Evolutionary conservation across 2,888 invertebrate species (phyloP), one percentile per base, ranked within the genome.

Genomic region (Argyresthia albistria): DNA sequence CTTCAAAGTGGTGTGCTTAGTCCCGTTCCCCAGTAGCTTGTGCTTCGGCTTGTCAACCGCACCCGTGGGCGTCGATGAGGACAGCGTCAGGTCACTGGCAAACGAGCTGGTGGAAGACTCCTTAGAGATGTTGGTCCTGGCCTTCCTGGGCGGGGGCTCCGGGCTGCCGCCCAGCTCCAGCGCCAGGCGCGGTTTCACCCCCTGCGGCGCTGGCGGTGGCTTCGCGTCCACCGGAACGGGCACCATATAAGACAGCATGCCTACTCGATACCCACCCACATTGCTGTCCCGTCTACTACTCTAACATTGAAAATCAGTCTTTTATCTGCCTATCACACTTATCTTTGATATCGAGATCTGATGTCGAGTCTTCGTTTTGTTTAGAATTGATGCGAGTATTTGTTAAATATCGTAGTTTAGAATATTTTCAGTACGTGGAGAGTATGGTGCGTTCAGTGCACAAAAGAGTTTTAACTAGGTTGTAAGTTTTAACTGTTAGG

Each of bases 211-310:
- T 60, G 90, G 89, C 53, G 93, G 92, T 53, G 93, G 92, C 75
- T 93, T 93, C 73, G 93, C 93, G 68, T 93, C 93, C 67, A 92
- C 93, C 69, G 93, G 93, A 67, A 92, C 91, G 51, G 93, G 93
- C 64, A 93, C 88, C 92, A 94, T 93, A 74, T 94, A 93, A 61
- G 93, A 93, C 86, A 94, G 87, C 94, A 94, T 94, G 8, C 43
- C 48, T 48, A 15, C 48, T 47, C 8, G 25, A 47, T 35, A 8
- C 35, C 12, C 35, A 25, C 36, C 12, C 35, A 8, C 47, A 47
- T 47, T 25, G 14, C 4, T 45, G 6, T 14, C 10, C 45, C 45
- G 14, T 45, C 16, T 4, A 45, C 35, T 47, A 47, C 47, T 25
- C 16, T 16, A 16, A n/a, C 45, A 45, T 45, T 14, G 45, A 47